Base-by-base conservation (phyloP, 2,113 vertebrate genomes). In the Uropsilus gracilis region DNA sequence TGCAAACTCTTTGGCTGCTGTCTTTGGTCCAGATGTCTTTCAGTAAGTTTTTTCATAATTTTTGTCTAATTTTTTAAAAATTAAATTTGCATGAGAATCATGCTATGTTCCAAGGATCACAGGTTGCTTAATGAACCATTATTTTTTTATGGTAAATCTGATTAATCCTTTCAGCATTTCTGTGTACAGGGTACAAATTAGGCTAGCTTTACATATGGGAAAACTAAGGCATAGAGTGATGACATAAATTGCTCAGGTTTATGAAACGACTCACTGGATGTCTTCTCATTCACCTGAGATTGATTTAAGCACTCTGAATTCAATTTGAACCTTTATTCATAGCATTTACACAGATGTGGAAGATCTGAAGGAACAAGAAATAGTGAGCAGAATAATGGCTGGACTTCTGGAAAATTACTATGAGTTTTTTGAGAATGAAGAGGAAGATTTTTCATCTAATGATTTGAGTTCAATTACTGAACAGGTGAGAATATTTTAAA, bases 391-490 rank as follows among this genome's bases (percentile, higher is more conserved):
- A 97, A 98, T 99, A 97, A 98, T 99, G 98, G 98, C 99, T 0
- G 99, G 99, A 96, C 99, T 99, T 98, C 96, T 99, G 97, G 99
- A 99, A 98, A 99, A 99, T 98, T 99, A 99, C 97, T 99, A 99
- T 96, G 99, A 99, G 37, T 98, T 99, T 98, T 99, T 99, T 97
- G 99, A 99, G 97, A 99, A 99, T 85, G 99, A 99, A 28, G 99
- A 99, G 89, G 99, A 99, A 95, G 99, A 99, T 94, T 98, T 99
- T 97, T 99, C 99, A 98, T 99, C 99, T 95, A 99, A 99, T 96
- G 99, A 99, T 98, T 99, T 99, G 98, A 99, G 99, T 98, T 99
- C 99, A 97, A 98, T 99, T 98, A 99, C 99, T 64, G 99, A 99
- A 94, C 99, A 99, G 99, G 99, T 99, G 96, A 98, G 97, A 94